phyloP scores from a whole-genome alignment of 2,797 vertebrate species.

The Emys orbicularis region DNA sequence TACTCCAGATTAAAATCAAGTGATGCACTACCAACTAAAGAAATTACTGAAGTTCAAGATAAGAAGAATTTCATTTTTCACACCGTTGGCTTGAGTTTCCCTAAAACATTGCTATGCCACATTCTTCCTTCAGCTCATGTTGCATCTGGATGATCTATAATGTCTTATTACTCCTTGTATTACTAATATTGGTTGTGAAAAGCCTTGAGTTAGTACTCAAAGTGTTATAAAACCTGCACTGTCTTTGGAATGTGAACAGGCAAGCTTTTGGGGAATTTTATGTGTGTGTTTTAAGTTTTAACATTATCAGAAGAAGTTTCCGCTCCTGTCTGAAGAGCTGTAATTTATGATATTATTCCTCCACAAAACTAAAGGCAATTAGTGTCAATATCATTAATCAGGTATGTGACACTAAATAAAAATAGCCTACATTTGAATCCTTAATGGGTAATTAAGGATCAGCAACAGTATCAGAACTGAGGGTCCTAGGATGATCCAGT shows the following conservation, averaged over 20 bases:
- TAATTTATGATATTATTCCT: neutral
- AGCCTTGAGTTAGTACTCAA: neutral
- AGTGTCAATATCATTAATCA: neutral
- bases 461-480: neutral
- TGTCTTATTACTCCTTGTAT: neutral
- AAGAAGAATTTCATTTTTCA: neutral
- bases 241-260: neutral
- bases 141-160: neutral
- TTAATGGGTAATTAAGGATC: neutral
- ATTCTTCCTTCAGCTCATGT: neutral
- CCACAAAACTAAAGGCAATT: neutral
- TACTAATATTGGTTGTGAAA: neutral
- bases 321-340: neutral
- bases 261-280: neutral
- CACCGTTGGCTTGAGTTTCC: neutral
- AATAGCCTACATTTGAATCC: neutral
- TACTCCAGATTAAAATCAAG: neutral
- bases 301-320: conserved; percentile 5
- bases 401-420: neutral
- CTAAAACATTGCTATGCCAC: neutral
- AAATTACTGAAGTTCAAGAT: neutral
- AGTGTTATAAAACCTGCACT: neutral
- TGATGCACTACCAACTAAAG: neutral
- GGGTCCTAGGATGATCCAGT: neutral
- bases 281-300: neutral